Percentiles rank a stretch among this genome's conserved stretches.
These are phyloP conservation scores for Musca vetustissima DNA, from an alignment of 1,140 invertebrate species.

Conservation along the genomic window DNA sequence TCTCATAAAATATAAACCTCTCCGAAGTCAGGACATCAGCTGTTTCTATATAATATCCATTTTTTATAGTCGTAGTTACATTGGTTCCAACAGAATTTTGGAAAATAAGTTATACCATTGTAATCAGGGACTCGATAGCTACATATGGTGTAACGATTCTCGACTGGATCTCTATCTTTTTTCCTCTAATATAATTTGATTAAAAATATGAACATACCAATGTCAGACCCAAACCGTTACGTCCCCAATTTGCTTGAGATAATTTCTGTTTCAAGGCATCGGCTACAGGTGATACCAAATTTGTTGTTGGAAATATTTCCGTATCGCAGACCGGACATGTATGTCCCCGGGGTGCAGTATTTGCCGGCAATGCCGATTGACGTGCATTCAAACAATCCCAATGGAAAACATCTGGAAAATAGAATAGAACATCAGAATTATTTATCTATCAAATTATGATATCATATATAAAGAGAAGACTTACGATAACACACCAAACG, in stretches of 20 bases:
- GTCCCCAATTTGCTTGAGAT: slow-evolving; percentile 52
- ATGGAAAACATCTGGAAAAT: slow-evolving; percentile 50
- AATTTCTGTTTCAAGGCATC: slow-evolving; percentile 47
- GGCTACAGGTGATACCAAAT: slow-evolving; percentile 52
- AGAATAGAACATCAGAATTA: background rate
- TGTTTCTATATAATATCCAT: too few relatives aligned
- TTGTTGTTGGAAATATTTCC: slow-evolving; percentile 50
- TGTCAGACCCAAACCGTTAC: slow-evolving; percentile 49
- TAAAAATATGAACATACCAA: slow-evolving; percentile 38
- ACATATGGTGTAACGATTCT: too few relatives aligned
- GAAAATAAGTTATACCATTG: too few relatives aligned
- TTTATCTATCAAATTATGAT: background rate
- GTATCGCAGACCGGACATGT: slow-evolving; percentile 46
- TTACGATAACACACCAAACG: slow-evolving; percentile 84
- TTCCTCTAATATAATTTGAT: too few relatives aligned
- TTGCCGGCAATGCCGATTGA: slow-evolving; percentile 49
- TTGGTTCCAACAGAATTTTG: too few relatives aligned
- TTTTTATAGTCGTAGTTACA: too few relatives aligned
- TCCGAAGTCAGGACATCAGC: too few relatives aligned
- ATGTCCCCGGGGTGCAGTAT: slow-evolving; percentile 50
- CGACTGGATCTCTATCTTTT: too few relatives aligned
- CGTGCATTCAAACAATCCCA: slow-evolving; percentile 53
- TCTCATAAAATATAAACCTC: too few relatives aligned
- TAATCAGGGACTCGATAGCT: too few relatives aligned
- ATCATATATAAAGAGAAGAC: slow-evolving; percentile 34